These are phyloP conservation scores for Clinocottus analis DNA, from an alignment of 2,113 vertebrate species.

Conservation along the genomic window DNA sequence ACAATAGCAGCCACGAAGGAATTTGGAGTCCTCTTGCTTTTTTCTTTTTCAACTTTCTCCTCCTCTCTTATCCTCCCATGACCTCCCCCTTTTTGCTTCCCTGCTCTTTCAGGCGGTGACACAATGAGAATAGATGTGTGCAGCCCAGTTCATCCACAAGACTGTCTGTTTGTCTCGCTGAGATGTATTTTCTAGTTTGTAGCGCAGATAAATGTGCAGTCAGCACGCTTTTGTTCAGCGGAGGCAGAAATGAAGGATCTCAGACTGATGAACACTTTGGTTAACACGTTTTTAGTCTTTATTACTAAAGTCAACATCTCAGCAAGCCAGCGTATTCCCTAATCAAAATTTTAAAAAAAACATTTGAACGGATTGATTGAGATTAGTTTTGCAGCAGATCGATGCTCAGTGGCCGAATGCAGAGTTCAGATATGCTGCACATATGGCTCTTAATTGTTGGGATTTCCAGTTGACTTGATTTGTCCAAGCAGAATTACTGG, in stretches of 20 bases:
- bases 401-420: constrained; percentile 38
- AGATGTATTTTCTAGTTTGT: constrained; percentile 55
- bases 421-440: constrained; percentile 54
- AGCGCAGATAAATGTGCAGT: constrained; percentile 48
- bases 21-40: constrained; percentile 56
- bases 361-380: constrained; percentile 62
- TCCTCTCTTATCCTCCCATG: constrained; percentile 53
- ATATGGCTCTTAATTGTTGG: constrained; percentile 70
- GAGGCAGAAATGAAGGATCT: constrained; percentile 40
- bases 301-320: constrained; percentile 61
- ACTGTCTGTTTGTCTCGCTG: constrained; percentile 65
- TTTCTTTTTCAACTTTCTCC: background rate
- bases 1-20: constrained; percentile 67
- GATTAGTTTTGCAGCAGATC: constrained; percentile 51
- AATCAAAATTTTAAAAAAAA: constrained; percentile 63
- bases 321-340: constrained; percentile 52
- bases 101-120: constrained; percentile 31
- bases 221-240: constrained; percentile 52
- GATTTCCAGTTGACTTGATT: constrained; percentile 71
- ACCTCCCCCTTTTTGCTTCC: constrained; percentile 31
- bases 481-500: constrained; percentile 50
- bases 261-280: constrained; percentile 55
- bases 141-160: constrained; percentile 55
- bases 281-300: constrained; percentile 67
- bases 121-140: constrained; percentile 63